These are phyloP conservation scores for Dicaeum eximium DNA, from an alignment of 2,113 vertebrate genomes.

Conservation along the genomic window DNA sequence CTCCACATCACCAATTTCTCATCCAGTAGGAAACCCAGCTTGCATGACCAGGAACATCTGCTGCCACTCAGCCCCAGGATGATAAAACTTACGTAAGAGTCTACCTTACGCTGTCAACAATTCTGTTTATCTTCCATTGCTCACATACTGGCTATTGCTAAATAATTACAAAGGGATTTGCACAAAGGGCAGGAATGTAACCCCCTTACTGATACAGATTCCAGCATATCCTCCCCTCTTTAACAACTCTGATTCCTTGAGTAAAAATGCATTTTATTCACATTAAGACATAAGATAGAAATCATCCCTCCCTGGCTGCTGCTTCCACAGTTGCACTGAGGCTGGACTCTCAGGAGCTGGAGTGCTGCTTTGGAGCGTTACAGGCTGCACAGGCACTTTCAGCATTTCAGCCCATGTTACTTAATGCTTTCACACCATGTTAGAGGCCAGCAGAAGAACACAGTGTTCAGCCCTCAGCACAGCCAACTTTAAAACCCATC, in stretches of 20 bases:
- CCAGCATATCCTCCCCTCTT: not conserved
- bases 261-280: not conserved
- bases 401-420: not conserved
- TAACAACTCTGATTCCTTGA: not conserved
- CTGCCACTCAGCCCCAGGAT: not conserved
- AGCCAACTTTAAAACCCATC: not conserved
- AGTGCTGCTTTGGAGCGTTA: not conserved
- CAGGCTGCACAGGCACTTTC: not conserved
- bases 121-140: not conserved
- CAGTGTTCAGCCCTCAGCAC: not conserved
- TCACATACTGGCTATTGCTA: not conserved
- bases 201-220: not conserved
- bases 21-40: not conserved
- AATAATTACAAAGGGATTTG: not conserved
- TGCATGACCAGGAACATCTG: slow-evolving; percentile 13
- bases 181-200: not conserved
- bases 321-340: not conserved
- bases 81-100: not conserved
- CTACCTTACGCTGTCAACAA: not conserved
- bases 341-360: not conserved
- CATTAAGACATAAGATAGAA: not conserved
- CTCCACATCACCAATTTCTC: slow-evolving; percentile 25
- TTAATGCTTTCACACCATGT: not conserved
- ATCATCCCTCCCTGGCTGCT: not conserved
- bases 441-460: not conserved